These are phyloP conservation scores for Elmis aenea DNA, from an alignment of 2,888 invertebrate genomes.

Conservation along the genomic window DNA sequence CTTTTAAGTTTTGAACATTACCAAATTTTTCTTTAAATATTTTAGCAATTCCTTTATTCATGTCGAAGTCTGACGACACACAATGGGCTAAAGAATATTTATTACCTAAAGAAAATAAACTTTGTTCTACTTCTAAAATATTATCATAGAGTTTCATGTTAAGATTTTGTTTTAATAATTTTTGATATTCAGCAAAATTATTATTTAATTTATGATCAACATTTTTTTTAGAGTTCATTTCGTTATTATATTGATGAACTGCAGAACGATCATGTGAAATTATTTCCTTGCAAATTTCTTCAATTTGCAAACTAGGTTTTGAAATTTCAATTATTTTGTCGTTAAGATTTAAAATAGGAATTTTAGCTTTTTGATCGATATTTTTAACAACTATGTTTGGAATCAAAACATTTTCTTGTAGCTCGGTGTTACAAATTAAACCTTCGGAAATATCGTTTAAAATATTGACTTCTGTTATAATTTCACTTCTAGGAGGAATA, in stretches of 20 bases:
- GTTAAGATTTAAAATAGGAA: not conserved
- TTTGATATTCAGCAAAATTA: no score
- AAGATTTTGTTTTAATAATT: no score
- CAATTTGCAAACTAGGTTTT: no score
- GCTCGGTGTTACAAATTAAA: not conserved
- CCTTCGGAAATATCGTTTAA: not conserved
- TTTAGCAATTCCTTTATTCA: constrained; percentile 1
- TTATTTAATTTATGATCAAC: no score
- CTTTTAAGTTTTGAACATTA: constrained; percentile 1
- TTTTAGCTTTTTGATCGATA: not conserved
- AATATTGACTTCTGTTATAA: not conserved
- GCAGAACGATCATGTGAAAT: no score
- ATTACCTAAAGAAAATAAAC: no score
- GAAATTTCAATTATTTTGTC: not conserved
- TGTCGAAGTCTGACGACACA: constrained; percentile 1
- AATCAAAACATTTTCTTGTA: not conserved
- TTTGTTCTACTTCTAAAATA: no score
- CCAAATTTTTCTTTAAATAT: no score
- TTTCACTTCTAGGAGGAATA: not conserved
- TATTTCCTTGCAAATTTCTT: no score
- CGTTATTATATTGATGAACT: no score
- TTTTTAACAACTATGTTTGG: not conserved
- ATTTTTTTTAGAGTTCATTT: no score
- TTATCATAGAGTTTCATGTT: no score
- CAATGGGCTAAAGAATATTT: constrained; percentile 4